Base-by-base conservation (phyloP, 1,140 invertebrate genomes). In the Caligus rogercresseyi region DNA sequence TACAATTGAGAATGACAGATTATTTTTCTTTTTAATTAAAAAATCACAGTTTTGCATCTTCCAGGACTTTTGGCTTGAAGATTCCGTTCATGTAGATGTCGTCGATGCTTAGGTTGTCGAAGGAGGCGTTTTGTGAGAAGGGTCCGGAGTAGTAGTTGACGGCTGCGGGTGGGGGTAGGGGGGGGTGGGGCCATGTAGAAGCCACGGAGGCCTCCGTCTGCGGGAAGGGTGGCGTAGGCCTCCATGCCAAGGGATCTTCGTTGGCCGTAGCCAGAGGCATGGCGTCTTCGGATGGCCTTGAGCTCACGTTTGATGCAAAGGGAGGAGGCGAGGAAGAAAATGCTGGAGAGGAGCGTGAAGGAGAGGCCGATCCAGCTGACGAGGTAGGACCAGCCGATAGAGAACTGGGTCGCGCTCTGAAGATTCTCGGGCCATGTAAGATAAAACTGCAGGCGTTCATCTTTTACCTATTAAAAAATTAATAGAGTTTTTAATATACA, bases 301-400 rank as follows among this genome's bases (percentile, higher is more conserved):
- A 43, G n/a, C n/a, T 89, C 85, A 70, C 78, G 81, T 68, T 80
- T 78, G 57, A 89, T 76, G 72, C 85, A 87, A 71, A 81, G 81
- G 63, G 85, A 83, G 18, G 84, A 83, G 67, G 82, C 82, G 73
- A 87, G 80, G 77, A 88, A 87, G 66, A 88, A 73, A 64, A 85
- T 78, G 67, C 85, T 83, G 52, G 84, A 82, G 54, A 79, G 78
- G 67, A 88, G 78, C 68, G 80, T 81, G 65, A 82, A 82, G 31
- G 79, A 83, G 52, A 87, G 83, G 58, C 85, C 82, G 67, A 86
- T 74, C 86, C 86, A 88, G 64, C 83, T 83, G 59, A 88, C 75
- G 68, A 86, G 82, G 77, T 86, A 88, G 65, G 85, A 87, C 85
- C 85, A 88, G 68, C 86, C 85, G n/a, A 55, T n/a, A 43, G 24